phyloP scores from a whole-genome alignment of 2,113 vertebrate genomes.

The Percina caprodes region DNA sequence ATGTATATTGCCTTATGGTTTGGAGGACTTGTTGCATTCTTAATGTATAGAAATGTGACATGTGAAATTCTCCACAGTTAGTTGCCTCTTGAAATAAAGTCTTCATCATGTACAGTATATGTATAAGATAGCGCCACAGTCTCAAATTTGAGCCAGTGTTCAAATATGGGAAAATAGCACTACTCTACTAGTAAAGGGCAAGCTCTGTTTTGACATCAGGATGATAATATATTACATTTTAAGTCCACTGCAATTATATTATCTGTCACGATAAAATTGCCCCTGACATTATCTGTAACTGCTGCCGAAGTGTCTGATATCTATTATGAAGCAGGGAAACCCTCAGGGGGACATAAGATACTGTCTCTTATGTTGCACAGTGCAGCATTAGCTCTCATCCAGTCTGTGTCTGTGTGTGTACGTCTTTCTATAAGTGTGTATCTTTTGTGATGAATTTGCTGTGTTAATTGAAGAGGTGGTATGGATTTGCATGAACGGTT shows the following conservation, averaged over 20 bases:
- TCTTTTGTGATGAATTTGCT: conserved; percentile 22
- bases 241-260: conserved; percentile 43
- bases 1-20: too few relatives aligned
- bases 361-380: conserved; percentile 28
- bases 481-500: not conserved
- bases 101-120: not conserved
- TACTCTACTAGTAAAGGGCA: not conserved
- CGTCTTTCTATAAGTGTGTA: not conserved
- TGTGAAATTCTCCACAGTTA: not conserved
- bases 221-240: conserved; percentile 39
- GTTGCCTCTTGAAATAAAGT: not conserved
- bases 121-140: not conserved
- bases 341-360: conserved; percentile 59
- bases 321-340: conserved; percentile 54
- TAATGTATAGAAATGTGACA: not conserved
- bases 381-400: not conserved
- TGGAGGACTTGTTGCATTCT: not conserved
- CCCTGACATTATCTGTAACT: conserved; percentile 60
- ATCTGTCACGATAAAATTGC: conserved; percentile 50
- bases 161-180: not conserved
- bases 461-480: conserved; percentile 43
- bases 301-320: conserved; percentile 57
- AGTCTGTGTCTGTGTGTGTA: conserved; percentile 23
- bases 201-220: conserved; percentile 39
- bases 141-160: not conserved